Base-by-base conservation (phyloP, 2,797 vertebrate species). In the Ceryle rudis region DNA sequence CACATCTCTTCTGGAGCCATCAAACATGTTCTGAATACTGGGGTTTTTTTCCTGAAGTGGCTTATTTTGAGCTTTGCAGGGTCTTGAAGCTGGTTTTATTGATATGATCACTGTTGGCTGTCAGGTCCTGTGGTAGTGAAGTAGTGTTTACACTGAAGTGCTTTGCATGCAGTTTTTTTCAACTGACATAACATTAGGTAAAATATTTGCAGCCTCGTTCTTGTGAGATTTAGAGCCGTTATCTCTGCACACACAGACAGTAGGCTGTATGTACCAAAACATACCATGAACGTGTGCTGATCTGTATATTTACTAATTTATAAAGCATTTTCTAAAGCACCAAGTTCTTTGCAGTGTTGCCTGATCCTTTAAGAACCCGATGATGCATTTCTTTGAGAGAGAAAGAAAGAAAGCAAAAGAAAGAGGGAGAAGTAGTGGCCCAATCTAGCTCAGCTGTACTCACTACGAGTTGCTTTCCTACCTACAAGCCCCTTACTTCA, bases 401-500 rank as follows among this genome's bases (percentile, higher is more conserved):
- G 12, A 39, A 14, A 41, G 14, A 41, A 15, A 41, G 14, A 41
- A 15, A 41, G 6, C 14, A 6, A 41, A 41, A 41, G 39, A 41
- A 41, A 41, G 39, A 41, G 98, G 98, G 97, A 98, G 98, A 97
- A 98, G 98, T 97, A 98, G 99, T 97, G 96, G 98, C 98, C 98
- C 99, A 98, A 97, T 98, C 99, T 99, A 98, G 98, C 98, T 98
- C 98, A 98, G 99, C 99, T 99, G 98, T 98, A 98, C 99, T 99
- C 99, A 97, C 97, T 98, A 98, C 78, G 97, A 98, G 98, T 99
- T 99, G 98, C 99, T 99, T 98, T 98, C 99, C 98, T 98, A 98
- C 98, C 98, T 97, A 97, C 98, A 98, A 98, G 98, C 98, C 98
- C 94, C 98, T 99, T 98, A 99, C 99, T 99, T 99, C 99, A 99